phyloP scores from a whole-genome alignment of 2,113 vertebrate genomes.

The Brachyhypopomus occidentalis region DNA sequence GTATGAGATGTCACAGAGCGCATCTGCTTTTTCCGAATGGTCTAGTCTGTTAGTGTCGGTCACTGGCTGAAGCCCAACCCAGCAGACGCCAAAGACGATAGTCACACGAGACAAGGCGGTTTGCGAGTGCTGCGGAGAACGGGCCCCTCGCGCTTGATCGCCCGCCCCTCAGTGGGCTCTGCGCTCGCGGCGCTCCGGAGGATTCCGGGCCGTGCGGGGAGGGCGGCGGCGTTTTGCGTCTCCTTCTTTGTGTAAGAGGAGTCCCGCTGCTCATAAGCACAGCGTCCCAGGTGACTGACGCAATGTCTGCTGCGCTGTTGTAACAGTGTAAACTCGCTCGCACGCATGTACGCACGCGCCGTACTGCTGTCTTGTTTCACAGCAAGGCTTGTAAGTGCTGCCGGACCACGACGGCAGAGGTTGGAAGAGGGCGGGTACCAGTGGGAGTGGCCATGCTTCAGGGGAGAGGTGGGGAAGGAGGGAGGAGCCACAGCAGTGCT shows the following conservation, averaged over 20 bases:
- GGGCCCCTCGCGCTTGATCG: conserved; percentile 74
- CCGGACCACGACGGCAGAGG: too few species aligned
- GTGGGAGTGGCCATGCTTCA: too few species aligned
- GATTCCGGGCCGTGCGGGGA: conserved; percentile 59
- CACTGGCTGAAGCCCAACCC: not conserved
- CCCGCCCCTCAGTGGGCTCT: conserved; percentile 74
- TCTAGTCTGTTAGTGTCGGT: too few species aligned
- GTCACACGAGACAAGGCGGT: conserved; percentile 35
- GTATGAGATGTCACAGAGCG: not conserved
- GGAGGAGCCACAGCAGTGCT: too few species aligned
- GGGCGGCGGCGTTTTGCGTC: conserved; percentile 73
- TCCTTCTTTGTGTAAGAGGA: conserved; percentile 76
- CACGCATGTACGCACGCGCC: not conserved
- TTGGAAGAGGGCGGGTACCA: too few species aligned
- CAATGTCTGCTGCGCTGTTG: conserved; percentile 71
- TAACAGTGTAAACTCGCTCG: conserved; percentile 58
- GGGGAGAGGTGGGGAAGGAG: too few species aligned
- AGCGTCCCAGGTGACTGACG: conserved; percentile 78
- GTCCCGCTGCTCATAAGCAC: conserved; percentile 72
- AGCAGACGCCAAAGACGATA: not conserved
- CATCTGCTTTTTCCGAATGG: not conserved
- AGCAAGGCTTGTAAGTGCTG: too few species aligned
- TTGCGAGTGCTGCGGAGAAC: conserved; percentile 66
- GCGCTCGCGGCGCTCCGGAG: conserved; percentile 71
- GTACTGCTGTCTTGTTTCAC: too few species aligned